Base-by-base conservation (phyloP, 2,888 invertebrate genomes). In the Polia nebulosa region DNA sequence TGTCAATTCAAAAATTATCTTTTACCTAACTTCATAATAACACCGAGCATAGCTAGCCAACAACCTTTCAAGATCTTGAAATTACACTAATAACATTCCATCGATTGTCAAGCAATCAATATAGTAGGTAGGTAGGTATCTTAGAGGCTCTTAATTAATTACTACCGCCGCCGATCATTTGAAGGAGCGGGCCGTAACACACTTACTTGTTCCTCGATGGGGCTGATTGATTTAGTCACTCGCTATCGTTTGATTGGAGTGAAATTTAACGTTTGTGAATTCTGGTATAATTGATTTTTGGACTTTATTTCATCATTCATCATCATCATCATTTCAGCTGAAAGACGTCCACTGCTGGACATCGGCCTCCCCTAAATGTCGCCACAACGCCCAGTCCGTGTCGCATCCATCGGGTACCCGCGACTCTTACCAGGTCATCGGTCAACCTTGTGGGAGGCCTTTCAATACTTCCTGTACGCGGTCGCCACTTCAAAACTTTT, bases 81-180 rank as follows among this genome's bases (percentile, higher is more conserved):
- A 51, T 57, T 32, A 57, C 32, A 44, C 44, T 13, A 13, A 8
- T 11, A 41, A 53, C 17, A 51, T 56, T 76, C 55, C 55, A 45
- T 66, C 51, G 41, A 58, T 69, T 41, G 25, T 58, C 69, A 34
- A 71, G 53, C 59, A 60, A 55, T 72, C 57, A 41, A 61, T 56
- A 44, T 44, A 41, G 47, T 13, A 27, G 44, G 49, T 27, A 56
- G 29, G 49, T 17, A 29, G 45, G 29, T 32, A 65, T 52, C 56
- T 68, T 17, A 29, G 45, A 29, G 25, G 39, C n/a, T 49, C 45
- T 64, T 51, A 47, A 77, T 78, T 74, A 72, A 74, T 74, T 74
- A 77, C 72, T 25, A 36, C n/a, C 11, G 29, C 41, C 41, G 44
- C 20, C 70, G 17, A 68, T 74, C 56, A 74, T 58, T 53, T 27